phyloP scores from a whole-genome alignment of 2,888 invertebrate species.

The Galeruca laticollis region DNA sequence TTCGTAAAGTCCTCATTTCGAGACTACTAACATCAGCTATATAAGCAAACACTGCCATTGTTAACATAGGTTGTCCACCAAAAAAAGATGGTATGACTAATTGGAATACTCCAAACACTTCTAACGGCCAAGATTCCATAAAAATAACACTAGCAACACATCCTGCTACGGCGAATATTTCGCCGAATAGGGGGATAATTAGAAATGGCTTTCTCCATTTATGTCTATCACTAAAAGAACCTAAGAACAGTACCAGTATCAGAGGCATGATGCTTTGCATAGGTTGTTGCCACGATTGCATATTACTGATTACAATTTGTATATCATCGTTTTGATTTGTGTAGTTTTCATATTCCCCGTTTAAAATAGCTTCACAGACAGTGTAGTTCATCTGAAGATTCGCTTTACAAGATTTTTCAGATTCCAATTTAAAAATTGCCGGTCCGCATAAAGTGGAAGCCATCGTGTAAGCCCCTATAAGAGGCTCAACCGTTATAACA shows the following conservation, averaged over 20 bases:
- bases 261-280: conserved; percentile 62
- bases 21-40: conserved; percentile 67
- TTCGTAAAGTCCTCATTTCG: conserved; percentile 72
- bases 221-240: conserved; percentile 64
- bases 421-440: conserved; percentile 69
- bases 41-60: conserved; percentile 64
- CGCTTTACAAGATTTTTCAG: conserved; percentile 70
- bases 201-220: conserved; percentile 64
- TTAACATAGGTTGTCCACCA: conserved; percentile 69
- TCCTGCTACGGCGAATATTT: conserved; percentile 67
- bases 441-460: conserved; percentile 60
- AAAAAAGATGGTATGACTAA: conserved; percentile 70
- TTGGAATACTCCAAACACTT: conserved; percentile 70
- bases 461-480: conserved; percentile 60
- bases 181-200: conserved; percentile 62
- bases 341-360: conserved; percentile 53
- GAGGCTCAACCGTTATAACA: conserved; percentile 63
- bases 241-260: conserved; percentile 62
- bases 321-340: conserved; percentile 66
- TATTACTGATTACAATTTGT: conserved; percentile 67
- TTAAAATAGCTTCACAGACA: conserved; percentile 67
- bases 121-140: conserved; percentile 69
- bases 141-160: conserved; percentile 69
- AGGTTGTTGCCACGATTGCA: conserved; percentile 62
- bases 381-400: conserved; percentile 69